Evolutionary conservation across 2,888 invertebrate genomes (phyloP).

Genomic region (Kuschelorhynchus macadamiae): DNA sequence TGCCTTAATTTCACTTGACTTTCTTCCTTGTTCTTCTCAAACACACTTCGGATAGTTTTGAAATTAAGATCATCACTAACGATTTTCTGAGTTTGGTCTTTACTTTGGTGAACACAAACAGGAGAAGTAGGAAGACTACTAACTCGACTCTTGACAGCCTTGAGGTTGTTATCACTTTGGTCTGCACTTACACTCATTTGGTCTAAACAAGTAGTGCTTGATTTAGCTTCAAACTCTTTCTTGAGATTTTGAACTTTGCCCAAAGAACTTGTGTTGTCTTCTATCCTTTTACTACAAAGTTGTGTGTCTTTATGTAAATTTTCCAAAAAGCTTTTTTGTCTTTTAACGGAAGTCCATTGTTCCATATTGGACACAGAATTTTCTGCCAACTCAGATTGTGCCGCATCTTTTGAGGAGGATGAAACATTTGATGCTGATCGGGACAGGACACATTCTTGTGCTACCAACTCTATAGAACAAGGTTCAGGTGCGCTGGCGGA

Average conservation of each 20-base stretch:
- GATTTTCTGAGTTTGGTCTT: conserved; percentile 56
- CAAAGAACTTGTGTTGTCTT: conserved; percentile 65
- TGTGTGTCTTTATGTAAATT: conserved; percentile 64
- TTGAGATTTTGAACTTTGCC: conserved; percentile 90
- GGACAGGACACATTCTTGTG: conserved; percentile 62
- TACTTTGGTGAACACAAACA: conserved; percentile 72
- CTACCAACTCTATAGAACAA: conserved; percentile 67
- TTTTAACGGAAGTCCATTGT: conserved; percentile 71
- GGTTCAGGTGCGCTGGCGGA: conserved; percentile 77
- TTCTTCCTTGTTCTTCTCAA: conserved; percentile 72
- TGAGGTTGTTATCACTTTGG: conserved; percentile 47
- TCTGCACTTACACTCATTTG: conserved; percentile 38
- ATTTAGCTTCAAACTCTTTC: conserved; percentile 90
- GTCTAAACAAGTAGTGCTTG: conserved; percentile 60
- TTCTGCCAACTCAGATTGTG: conserved; percentile 62
- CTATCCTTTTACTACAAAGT: conserved; percentile 62
- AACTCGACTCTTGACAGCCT: conserved; percentile 64
- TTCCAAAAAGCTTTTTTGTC: conserved; percentile 71
- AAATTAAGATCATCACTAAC: conserved; percentile 78
- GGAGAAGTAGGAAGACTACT: conserved; percentile 76
- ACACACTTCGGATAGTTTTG: conserved; percentile 82
- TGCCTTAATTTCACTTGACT: conserved; percentile 59
- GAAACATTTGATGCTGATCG: conserved; percentile 65
- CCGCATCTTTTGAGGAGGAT: conserved; percentile 39
- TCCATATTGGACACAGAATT: conserved; percentile 61